Evolutionary conservation across 2,113 vertebrate genomes (phyloP).

Genomic region (Oxygymnocypris stewartii): DNA sequence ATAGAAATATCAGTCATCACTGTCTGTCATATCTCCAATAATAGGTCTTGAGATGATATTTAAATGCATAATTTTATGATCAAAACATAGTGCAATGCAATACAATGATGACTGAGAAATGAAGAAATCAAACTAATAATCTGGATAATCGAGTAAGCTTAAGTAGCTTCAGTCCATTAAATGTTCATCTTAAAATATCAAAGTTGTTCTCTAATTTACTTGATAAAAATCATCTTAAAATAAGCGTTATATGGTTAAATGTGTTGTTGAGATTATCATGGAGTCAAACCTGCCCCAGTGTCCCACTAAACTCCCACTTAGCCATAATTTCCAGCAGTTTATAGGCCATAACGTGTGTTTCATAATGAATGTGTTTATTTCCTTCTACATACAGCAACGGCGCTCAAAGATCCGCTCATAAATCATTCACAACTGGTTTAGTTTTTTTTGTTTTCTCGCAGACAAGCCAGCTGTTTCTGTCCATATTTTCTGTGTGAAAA

Average conservation of each 20-base stretch:
- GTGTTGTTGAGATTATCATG: not conserved
- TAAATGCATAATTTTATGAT: too few species aligned
- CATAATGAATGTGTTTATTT: slow-evolving; percentile 52
- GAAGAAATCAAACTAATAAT: too few species aligned
- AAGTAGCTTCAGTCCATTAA: too few species aligned
- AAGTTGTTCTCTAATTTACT: too few species aligned
- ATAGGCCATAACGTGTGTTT: slow-evolving; percentile 56
- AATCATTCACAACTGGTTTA: slow-evolving; percentile 50
- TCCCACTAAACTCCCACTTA: slow-evolving; percentile 51
- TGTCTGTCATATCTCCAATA: too few species aligned
- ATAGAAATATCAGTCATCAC: not conserved
- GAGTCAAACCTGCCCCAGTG: not conserved
- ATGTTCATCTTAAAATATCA: too few species aligned
- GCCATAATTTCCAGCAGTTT: slow-evolving; percentile 57
- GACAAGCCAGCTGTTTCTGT: slow-evolving; percentile 32
- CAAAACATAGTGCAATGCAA: too few species aligned
- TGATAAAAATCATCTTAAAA: too few species aligned
- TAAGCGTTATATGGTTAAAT: too few species aligned
- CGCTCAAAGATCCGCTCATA: slow-evolving; percentile 58
- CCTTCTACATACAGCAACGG: slow-evolving; percentile 56
- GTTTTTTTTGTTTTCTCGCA: slow-evolving; percentile 14
- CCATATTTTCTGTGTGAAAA: slow-evolving; percentile 10
- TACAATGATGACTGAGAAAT: too few species aligned
- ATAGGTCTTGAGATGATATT: not conserved
- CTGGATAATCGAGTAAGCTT: too few species aligned